Percentiles rank a stretch among this genome's conserved stretches.
phyloP scores from a whole-genome alignment of 2,113 vertebrate genomes.

The Potamarius usumacintae region DNA sequence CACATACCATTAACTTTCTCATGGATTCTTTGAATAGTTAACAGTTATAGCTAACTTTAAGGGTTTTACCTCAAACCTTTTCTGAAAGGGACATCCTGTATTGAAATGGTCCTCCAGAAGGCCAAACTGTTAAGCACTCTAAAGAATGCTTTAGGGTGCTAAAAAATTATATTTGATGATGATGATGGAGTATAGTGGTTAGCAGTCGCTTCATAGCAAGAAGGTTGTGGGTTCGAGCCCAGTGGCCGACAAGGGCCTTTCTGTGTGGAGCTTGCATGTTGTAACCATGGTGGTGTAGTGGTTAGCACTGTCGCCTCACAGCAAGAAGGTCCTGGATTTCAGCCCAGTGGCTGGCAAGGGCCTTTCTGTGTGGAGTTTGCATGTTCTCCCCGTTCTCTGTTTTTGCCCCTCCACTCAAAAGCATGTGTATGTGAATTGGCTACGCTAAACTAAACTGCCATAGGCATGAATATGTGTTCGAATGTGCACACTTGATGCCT shows the following conservation, averaged over 20 bases:
- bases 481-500: background rate
- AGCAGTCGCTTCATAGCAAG: too few species aligned
- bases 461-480: background rate
- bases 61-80: background rate
- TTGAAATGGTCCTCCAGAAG: background rate
- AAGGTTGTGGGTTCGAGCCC: too few species aligned
- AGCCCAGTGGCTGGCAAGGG: too few species aligned
- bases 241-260: too few species aligned
- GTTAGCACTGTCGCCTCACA: too few species aligned
- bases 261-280: too few species aligned
- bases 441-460: background rate
- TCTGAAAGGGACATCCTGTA: background rate
- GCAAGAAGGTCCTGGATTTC: too few species aligned
- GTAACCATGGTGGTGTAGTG: too few species aligned
- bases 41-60: background rate
- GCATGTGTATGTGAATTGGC: background rate
- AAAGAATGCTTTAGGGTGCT: background rate
- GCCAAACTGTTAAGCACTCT: background rate
- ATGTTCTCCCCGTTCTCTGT: background rate
- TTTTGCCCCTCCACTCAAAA: background rate
- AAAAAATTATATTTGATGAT: background rate
- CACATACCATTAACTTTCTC: background rate
- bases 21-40: background rate
- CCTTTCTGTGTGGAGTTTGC: too few species aligned
- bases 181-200: too few species aligned